phyloP scores from a whole-genome alignment of 2,113 vertebrate species.

The Larimichthys polyactis region DNA sequence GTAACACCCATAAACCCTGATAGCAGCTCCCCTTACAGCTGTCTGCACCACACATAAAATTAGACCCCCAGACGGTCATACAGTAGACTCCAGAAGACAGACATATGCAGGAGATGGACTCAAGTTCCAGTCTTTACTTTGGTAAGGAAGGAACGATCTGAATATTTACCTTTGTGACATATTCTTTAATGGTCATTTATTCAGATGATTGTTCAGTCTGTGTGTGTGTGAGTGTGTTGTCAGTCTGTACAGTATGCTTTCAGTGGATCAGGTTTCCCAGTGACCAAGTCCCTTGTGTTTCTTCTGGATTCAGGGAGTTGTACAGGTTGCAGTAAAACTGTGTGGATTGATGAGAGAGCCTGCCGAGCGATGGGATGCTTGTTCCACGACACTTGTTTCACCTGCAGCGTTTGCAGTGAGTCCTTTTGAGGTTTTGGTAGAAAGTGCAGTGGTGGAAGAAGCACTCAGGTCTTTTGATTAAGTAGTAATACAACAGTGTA shows the following conservation, averaged over 20 bases:
- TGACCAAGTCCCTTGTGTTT: neutral
- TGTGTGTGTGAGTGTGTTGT: neutral
- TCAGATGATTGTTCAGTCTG: neutral
- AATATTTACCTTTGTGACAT: neutral
- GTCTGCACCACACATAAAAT: slow-evolving; percentile 66
- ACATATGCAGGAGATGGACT: slow-evolving; percentile 60
- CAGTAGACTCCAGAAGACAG: slow-evolving; percentile 18
- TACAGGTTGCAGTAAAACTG: slow-evolving; percentile 49
- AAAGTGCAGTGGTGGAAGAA: too few relatives aligned
- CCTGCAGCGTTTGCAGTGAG: slow-evolving; percentile 74
- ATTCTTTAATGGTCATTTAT: neutral
- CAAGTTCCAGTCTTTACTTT: slow-evolving; percentile 45
- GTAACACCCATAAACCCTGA: slow-evolving; percentile 47
- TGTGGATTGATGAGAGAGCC: slow-evolving; percentile 47
- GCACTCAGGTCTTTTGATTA: too few relatives aligned
- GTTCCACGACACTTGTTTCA: slow-evolving; percentile 75
- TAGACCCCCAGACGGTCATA: slow-evolving; percentile 53
- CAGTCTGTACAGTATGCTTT: neutral
- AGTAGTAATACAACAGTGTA: too few relatives aligned
- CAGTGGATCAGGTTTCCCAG: neutral
- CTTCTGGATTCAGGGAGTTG: slow-evolving; percentile 62
- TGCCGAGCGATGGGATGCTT: slow-evolving; percentile 71
- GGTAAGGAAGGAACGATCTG: slow-evolving; percentile 47
- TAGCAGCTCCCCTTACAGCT: slow-evolving; percentile 72
- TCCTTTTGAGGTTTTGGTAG: neutral